Base-by-base conservation (phyloP, 2,888 invertebrate genomes). In the Drosophila tanythrix region DNA sequence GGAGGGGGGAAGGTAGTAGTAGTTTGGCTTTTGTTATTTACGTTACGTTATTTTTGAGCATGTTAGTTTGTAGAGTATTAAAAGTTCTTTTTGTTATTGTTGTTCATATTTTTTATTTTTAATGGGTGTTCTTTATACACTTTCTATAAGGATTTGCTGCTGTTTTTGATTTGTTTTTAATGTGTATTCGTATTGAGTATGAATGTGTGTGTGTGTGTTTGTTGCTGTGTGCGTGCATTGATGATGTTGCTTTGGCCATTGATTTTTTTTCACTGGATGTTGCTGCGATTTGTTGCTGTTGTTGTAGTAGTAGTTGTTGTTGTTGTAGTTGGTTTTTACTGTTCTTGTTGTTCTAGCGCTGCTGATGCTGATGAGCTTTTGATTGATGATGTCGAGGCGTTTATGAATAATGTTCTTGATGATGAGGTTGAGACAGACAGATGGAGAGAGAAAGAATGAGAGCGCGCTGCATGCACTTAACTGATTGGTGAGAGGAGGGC, bases 21-120 rank as follows among this genome's bases (percentile, higher is more conserved):
- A 91, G 90, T 90, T 91, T 90, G 83, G 89, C 91, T 91, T 90
- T 91, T 91, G 91, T 91, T 91, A 91, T 92, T 89, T 92, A 87
- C 85, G 76, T 84, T 87, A 81, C 79, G 83, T 89, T 83, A 83
- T 85, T 90, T 82, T 84, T 82, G 87, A 82, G 79, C 79, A 88
- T 88, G 81, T 85, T 83, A 78, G 73, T 83, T 83, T 79, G 74
- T 79, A 69, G 64, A 70, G 53, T 67, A 66, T 40, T 43, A 57
- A 57, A 72, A 74, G 73, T 76, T 81, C 76, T 77, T 74, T 77
- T 78, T 73, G 73, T 76, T 81, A 58, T 82, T 79, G 74, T 81
- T 80, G 66, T 79, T 83, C 75, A 69, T 74, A 73, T 81, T 81
- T 77, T 82, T 76, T 72, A 76, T 75, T 81, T 81, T 79, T 78